Percentiles rank a stretch among this genome's conserved stretches.
Evolutionary conservation across 1,140 invertebrate species (phyloP).

Genomic region (Tetraneura akinire): DNA sequence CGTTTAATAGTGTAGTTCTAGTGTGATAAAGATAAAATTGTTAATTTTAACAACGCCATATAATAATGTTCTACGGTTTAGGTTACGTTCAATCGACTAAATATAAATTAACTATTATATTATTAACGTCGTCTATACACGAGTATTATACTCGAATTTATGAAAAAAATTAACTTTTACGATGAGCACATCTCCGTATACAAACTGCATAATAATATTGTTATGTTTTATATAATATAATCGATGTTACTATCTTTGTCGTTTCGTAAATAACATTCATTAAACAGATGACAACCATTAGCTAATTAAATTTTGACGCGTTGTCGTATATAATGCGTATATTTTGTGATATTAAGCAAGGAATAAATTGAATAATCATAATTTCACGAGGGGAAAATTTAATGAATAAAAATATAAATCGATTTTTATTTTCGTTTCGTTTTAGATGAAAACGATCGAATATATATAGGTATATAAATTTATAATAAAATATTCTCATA

Average conservation of each 20-base stretch:
- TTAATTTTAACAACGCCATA: no score
- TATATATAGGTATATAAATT: no score
- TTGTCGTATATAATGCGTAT: background rate
- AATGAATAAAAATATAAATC: constrained; percentile 23
- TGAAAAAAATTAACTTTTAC: constrained; percentile 11
- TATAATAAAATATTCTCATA: background rate
- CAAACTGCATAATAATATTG: background rate
- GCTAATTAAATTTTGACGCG: constrained; percentile 19
- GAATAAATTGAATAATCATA: no score
- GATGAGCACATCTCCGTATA: constrained; percentile 8
- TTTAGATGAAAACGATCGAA: background rate
- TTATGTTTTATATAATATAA: no score
- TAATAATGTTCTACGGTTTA: no score
- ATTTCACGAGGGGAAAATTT: background rate
- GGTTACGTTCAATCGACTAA: background rate
- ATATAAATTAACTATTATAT: constrained; percentile 17
- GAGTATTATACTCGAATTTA: no score
- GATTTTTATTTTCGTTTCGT: constrained; percentile 11
- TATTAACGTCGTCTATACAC: background rate
- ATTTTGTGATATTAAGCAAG: background rate
- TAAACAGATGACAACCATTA: constrained; percentile 32
- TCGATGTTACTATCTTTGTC: background rate
- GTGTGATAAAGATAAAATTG: background rate
- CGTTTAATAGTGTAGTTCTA: background rate
- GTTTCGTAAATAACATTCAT: background rate